These are phyloP conservation scores for Catagonus wagneri DNA, from an alignment of 2,113 vertebrate genomes.

Conservation along the genomic window DNA sequence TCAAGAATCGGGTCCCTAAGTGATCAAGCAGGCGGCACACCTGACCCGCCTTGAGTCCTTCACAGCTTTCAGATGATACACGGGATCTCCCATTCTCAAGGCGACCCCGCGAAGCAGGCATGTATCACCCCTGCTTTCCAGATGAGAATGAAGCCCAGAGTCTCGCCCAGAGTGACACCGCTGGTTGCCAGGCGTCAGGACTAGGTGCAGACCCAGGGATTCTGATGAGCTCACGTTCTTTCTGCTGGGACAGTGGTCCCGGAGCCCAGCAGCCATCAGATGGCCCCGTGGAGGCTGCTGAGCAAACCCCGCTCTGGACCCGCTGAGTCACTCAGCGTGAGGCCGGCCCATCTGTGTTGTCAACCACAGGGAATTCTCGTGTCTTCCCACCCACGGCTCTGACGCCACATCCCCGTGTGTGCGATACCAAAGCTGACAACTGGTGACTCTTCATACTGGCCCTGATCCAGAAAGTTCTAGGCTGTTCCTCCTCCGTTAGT, in stretches of 20 bases:
- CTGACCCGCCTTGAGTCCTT: background rate
- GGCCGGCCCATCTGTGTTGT: background rate
- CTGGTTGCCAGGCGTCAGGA: no score
- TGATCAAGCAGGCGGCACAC: background rate
- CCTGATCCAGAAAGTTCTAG: background rate
- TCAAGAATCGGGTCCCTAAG: background rate
- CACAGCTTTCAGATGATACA: background rate
- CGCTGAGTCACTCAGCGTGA: background rate
- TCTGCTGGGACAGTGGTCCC: background rate
- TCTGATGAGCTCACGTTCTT: background rate
- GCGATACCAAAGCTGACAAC: background rate
- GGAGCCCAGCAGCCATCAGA: background rate
- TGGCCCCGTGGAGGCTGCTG: background rate
- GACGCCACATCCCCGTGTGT: fast-evolving
- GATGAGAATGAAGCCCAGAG: background rate
- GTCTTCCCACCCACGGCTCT: background rate
- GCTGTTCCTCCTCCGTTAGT: no score
- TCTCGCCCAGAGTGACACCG: background rate
- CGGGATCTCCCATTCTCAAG: background rate
- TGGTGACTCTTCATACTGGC: no score
- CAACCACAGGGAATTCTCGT: background rate
- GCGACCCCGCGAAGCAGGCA: background rate
- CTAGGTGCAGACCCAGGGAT: background rate
- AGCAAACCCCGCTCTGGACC: background rate
- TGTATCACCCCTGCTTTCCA: background rate